Evolutionary conservation across 2,113 vertebrate species (phyloP), one percentile per base, ranked within the genome.

Genomic region (Odocoileus hemionus): DNA sequence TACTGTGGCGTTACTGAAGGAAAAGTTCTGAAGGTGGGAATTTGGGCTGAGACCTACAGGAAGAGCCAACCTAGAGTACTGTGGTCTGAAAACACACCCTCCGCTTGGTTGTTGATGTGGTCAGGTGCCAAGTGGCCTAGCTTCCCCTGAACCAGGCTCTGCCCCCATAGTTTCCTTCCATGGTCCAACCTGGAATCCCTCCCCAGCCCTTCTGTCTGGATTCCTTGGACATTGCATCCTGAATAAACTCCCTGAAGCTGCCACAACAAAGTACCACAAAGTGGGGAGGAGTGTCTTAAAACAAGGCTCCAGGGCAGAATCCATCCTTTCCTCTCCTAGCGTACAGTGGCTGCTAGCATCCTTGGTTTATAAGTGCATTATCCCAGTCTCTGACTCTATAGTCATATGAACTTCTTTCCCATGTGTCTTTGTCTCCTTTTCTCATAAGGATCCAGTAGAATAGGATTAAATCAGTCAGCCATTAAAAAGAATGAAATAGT

Each of bases 311-410:
- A 74, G 78, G 57, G 1, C 13, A 39, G 25, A 21, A 10, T 30
- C 25, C 16, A 2, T 23, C 57, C 45, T 28, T 74, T 33, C 39
- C 16, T 8, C 61, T 45, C 26, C 21, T 43, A 19, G 47, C 8
- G 9, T 25, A 28, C 30, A 16, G 79, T 2, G 79, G 25, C 0
- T 0, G 36, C 36, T 0, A 10, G 19, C 57, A 2, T 43, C 23
- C 39, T 39, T 4, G 21, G 25, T 50, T 50, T 14, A 50, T 3
- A 36, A 17, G 1, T 7, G 11, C 1, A 5, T 6, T 19, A 4
- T 36, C 33, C 23, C 17, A 5, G 0, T 10, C 50, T 19, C 43
- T 74, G n/a, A 5, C 8, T 89, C 61, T 33, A 19, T 16, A 36
- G 26, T 12, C 70, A 26, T 2, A 8, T 12, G 45, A 43, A 17